Base-by-base conservation (phyloP, 2,888 invertebrate genomes). In the Hydraecia micacea region DNA sequence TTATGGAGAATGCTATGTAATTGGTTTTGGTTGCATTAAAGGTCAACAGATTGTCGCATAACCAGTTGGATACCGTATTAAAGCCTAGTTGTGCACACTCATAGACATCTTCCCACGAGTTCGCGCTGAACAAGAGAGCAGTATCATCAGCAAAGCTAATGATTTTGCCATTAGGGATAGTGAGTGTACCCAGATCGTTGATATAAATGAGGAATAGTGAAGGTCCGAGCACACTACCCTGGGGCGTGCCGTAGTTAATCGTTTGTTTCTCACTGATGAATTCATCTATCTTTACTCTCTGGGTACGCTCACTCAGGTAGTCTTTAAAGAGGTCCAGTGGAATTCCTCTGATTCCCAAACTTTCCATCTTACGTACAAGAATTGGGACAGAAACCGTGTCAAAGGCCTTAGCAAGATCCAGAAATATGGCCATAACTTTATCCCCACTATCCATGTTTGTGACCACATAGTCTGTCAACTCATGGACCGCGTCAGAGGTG, bases 241-340 rank as follows among this genome's bases (percentile, higher is more conserved):
- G 46, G 4, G 67, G 46, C 46, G 28, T 46, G 46, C 67, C 46
- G 67, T 67, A 67, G 8, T 42, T 28, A 15, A 67, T 28, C 18
- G 2, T 46, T 67, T 42, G 18, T 28, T 46, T 46, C 46, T 49
- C 49, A 49, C 18, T 49, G 49, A 18, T 68, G 21, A 46, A 46
- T 21, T 67, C 46, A 28, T 28, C 49, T 67, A 67, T 49, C 28
- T 46, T 67, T 28, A 68, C 21, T 49, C 21, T 68, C 28, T 68
- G 67, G 8, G 49, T 68, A 42, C 49, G 42, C 49, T 68, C 68
- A 32, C 28, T 68, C 18, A 68, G 68, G 8, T 68, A 68, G 7
- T 49, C 7, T 13, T 52, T 32, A 11, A 21, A 68, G 46, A 58
- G n/a, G 58, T 58, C 58, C n/a, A 13, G n/a, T 5, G 58, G 58